Percentiles rank a stretch among this genome's conserved stretches.
Evolutionary conservation across 1,140 invertebrate species (phyloP).

Genomic region (Pseudomyrmex gracilis): DNA sequence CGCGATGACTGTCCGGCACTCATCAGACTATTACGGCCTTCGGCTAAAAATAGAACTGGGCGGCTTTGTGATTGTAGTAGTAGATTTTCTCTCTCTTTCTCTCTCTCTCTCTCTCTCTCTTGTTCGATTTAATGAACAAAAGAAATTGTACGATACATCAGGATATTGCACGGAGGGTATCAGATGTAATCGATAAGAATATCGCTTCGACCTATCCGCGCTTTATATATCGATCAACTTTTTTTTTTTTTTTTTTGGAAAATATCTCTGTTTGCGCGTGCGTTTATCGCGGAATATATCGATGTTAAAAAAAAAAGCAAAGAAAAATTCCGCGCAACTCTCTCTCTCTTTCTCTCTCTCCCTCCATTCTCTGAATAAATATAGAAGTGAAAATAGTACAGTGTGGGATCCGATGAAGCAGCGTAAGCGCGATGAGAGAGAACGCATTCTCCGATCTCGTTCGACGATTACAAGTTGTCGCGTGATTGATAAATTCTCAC

Average conservation of each 20-base stretch:
- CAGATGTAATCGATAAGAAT: not conserved
- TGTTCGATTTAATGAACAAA: conserved; percentile 19
- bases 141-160: not conserved
- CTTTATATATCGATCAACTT: not conserved
- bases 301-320: too few species aligned
- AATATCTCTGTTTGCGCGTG: not conserved
- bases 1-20: conserved; percentile 61
- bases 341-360: too few species aligned
- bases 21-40: conserved; percentile 47
- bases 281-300: not conserved
- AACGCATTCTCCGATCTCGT: too few species aligned
- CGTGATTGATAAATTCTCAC: too few species aligned
- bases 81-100: not conserved
- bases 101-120: not conserved
- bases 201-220: not conserved
- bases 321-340: not conserved
- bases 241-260: conserved; percentile 19
- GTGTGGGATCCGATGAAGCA: too few species aligned
- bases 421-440: too few species aligned
- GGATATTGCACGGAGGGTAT: not conserved
- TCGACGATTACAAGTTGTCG: too few species aligned
- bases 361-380: too few species aligned
- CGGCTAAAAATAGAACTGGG: conserved; percentile 41
- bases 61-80: conserved; percentile 52
- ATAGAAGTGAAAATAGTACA: too few species aligned